Evolutionary conservation across 2,113 vertebrate genomes (phyloP).

Genomic region (Actinemys pallida): DNA sequence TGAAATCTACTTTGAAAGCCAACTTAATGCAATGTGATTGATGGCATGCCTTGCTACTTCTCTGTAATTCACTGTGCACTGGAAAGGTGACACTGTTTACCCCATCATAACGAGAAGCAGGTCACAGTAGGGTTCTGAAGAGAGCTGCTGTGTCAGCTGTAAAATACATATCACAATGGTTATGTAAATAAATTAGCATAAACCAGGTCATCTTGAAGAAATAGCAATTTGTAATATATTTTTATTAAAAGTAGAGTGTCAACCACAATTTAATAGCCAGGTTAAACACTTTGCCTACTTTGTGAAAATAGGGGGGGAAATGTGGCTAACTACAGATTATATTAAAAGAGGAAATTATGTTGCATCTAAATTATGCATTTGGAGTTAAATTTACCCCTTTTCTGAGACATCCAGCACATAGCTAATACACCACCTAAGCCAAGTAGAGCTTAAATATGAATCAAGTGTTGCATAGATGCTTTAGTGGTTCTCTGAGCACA

Average conservation of each 20-base stretch:
- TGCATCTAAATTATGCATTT: background rate
- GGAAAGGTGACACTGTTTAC: conserved; percentile 81
- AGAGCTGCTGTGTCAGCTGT: conserved; percentile 62
- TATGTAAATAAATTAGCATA: conserved; percentile 73
- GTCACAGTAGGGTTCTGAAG: conserved; percentile 71
- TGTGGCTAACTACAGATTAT: background rate
- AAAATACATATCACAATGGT: conserved; percentile 69
- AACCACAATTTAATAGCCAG: conserved; percentile 19
- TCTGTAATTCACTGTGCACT: conserved; percentile 78
- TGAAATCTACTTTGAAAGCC: conserved; percentile 83
- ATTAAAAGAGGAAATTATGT: background rate
- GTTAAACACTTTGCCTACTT: conserved; percentile 56
- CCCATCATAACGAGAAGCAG: conserved; percentile 72
- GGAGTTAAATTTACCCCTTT: background rate
- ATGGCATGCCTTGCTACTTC: conserved; percentile 79
- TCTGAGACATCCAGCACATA: background rate
- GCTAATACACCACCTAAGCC: background rate
- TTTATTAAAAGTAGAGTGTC: conserved; percentile 65
- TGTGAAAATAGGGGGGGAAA: background rate
- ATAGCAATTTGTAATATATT: conserved; percentile 29
- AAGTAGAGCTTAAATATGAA: background rate
- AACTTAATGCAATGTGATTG: conserved; percentile 88
- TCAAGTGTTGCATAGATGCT: background rate
- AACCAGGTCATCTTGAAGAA: conserved; percentile 43
- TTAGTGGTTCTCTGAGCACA: background rate